Evolutionary conservation across 2,797 vertebrate genomes (phyloP).

Genomic region (Gambelia wislizenii): DNA sequence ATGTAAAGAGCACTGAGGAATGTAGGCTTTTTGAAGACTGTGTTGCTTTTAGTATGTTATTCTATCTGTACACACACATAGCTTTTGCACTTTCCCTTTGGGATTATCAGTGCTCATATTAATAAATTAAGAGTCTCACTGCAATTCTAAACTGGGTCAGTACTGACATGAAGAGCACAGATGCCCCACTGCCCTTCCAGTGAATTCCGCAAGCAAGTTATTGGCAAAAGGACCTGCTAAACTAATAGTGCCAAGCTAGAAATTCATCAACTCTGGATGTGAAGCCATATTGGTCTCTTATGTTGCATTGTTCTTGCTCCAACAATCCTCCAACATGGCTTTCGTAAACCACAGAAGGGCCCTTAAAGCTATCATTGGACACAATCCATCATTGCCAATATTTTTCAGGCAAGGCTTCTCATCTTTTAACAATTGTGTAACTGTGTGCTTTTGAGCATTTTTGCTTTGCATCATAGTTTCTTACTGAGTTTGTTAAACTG

Average conservation of each 20-base stretch:
- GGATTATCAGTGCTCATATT: fast-evolving
- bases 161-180: neutral
- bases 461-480: neutral
- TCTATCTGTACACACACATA: constrained; percentile 1
- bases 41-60: neutral
- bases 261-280: neutral
- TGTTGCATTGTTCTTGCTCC: neutral
- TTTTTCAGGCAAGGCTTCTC: neutral
- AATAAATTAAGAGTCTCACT: constrained; percentile 28
- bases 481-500: neutral
- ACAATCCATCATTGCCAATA: neutral
- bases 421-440: neutral
- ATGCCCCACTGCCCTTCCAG: neutral
- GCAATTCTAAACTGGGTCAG: neutral
- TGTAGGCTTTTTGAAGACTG: neutral
- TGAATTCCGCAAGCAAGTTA: constrained; percentile 4
- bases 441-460: neutral
- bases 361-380: neutral
- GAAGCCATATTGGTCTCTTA: neutral
- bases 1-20: constrained; percentile 52
- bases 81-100: constrained; percentile 35
- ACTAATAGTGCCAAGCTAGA: neutral
- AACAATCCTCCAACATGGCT: neutral
- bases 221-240: neutral
- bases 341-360: neutral